A percentile compares a stretch with the other conserved stretches of the same genome.
Conservation (phyloP, 2,113 vertebrate genomes). For the Hippocampus barbouri region DNA sequence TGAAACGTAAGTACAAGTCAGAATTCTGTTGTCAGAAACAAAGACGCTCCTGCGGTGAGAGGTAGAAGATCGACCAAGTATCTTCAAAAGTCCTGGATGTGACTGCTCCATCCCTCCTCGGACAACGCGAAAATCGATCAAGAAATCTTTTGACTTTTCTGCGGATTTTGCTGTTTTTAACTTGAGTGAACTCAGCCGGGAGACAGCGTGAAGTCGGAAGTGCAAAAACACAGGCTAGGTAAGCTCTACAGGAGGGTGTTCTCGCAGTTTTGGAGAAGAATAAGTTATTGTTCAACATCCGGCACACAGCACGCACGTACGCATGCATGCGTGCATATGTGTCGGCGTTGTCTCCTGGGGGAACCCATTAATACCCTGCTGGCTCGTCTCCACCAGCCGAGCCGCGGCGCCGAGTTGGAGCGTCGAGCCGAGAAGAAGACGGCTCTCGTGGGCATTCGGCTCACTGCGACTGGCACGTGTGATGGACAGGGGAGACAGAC, state of each 20-base stretch:
- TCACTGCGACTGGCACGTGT: neutral
- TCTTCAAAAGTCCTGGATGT: neutral
- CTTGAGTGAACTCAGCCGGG: neutral
- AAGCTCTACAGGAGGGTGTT: neutral
- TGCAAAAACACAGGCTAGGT: neutral
- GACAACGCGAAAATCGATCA: neutral
- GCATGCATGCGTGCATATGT: neutral
- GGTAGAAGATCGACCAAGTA: neutral
- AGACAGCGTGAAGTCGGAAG: neutral
- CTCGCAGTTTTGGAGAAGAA: neutral
- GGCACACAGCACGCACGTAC: neutral
- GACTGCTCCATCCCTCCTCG: neutral
- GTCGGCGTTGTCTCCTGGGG: neutral
- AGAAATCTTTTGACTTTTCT: neutral
- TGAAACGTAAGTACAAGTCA: neutral
- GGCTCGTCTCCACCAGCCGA: slow-evolving; percentile 1
- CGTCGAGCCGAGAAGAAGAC: neutral
- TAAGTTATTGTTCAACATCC: neutral
- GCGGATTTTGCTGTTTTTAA: neutral
- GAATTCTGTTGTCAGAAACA: neutral
- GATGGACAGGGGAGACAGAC: slow-evolving; percentile 5
- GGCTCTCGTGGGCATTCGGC: slow-evolving; percentile 5
- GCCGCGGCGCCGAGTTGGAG: neutral
- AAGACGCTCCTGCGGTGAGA: neutral
- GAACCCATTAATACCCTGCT: neutral